Evolutionary conservation across 2,113 vertebrate genomes (phyloP).

Genomic region (Neotragus pygmaeus): DNA sequence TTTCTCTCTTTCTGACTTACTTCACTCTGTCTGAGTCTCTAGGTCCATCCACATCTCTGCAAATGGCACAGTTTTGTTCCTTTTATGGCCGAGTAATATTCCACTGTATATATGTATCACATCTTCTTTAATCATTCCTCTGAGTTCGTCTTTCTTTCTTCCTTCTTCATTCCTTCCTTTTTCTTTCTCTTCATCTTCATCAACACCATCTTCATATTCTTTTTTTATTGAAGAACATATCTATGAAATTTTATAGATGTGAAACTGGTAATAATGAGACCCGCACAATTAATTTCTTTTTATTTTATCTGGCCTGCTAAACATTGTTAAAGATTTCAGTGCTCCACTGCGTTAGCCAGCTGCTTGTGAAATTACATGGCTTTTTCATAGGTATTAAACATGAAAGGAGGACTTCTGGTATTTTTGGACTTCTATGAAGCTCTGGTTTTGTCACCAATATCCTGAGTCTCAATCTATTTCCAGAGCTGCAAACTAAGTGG

Average conservation of each 20-base stretch:
- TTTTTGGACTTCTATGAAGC: neutral
- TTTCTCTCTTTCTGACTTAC: neutral
- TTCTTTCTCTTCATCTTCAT: neutral
- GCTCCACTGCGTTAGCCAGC: neutral
- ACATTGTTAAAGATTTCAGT: neutral
- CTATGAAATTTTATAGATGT: neutral
- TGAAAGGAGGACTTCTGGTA: neutral
- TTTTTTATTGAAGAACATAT: neutral
- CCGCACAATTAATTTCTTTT: neutral
- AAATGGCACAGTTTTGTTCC: neutral
- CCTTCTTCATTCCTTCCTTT: neutral
- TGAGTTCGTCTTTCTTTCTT: neutral
- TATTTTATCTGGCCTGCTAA: neutral
- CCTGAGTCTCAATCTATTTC: neutral
- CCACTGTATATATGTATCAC: neutral
- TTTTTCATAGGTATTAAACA: neutral
- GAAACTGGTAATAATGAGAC: neutral
- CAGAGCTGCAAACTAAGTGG: neutral
- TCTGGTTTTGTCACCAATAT: neutral
- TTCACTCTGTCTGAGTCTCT: neutral
- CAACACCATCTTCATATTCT: neutral
- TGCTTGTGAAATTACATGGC: neutral
- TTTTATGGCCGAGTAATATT: neutral
- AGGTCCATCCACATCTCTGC: neutral
- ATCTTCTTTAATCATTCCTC: neutral